These are phyloP conservation scores for Tapirus terrestris DNA, from an alignment of 2,113 vertebrate species.

Conservation along the genomic window DNA sequence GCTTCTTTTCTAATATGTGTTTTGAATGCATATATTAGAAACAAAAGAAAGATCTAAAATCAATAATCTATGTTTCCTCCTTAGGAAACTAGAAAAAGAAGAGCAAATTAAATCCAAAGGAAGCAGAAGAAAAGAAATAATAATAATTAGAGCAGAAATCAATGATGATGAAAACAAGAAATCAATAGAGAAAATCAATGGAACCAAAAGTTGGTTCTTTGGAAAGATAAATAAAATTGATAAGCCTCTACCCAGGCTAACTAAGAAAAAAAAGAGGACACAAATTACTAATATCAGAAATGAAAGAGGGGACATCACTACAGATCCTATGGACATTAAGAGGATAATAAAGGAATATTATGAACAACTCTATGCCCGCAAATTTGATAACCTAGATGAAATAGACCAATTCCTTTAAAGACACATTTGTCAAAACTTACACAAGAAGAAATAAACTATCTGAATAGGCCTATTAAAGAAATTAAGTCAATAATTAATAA, in stretches of 20 bases:
- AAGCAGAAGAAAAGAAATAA: background rate
- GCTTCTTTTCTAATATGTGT: background rate
- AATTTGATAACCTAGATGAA: background rate
- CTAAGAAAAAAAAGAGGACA: background rate
- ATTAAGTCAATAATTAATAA: slow-evolving; percentile 9
- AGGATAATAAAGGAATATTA: background rate
- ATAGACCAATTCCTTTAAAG: background rate
- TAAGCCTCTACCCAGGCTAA: background rate
- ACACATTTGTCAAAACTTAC: background rate
- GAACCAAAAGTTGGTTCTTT: background rate
- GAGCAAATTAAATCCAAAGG: background rate
- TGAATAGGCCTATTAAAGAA: background rate
- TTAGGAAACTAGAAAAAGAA: background rate
- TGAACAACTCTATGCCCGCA: background rate
- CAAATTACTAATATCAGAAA: background rate
- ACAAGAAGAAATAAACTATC: background rate
- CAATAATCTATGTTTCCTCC: background rate
- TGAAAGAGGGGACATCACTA: background rate
- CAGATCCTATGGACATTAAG: background rate
- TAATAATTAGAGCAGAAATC: background rate
- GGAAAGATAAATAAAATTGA: background rate
- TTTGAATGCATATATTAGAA: background rate
- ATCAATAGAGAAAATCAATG: background rate
- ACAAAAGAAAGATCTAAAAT: background rate
- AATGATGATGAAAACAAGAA: background rate